Percentiles rank a stretch among this genome's conserved stretches.
phyloP scores from a whole-genome alignment of 2,888 invertebrate species.

The Leptothorax acervorum region DNA sequence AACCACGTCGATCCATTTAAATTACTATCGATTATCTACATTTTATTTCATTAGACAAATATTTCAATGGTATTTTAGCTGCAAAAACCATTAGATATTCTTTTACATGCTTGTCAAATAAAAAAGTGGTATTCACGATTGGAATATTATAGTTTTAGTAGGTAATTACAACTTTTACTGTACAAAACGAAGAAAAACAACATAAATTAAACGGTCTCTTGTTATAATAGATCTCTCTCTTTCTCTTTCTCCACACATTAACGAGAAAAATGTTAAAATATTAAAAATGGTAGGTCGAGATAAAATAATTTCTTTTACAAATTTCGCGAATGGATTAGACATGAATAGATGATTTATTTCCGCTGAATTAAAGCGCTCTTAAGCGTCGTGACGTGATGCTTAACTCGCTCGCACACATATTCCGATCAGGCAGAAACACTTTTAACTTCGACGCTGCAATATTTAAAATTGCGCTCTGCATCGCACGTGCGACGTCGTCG shows the following conservation, averaged over 20 bases:
- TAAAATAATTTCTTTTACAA: neutral
- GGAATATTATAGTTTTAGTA: neutral
- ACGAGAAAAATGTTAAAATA: neutral
- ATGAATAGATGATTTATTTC: neutral
- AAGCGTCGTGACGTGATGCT: neutral
- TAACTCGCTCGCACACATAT: conserved; percentile 1
- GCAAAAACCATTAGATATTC: neutral
- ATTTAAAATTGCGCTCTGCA: conserved; percentile 61
- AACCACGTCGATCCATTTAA: conserved; percentile 4
- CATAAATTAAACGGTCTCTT: neutral
- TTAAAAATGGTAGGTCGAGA: neutral
- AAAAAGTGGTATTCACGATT: neutral
- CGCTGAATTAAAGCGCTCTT: conserved; percentile 3
- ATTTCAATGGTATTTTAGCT: neutral
- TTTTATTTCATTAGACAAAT: conserved; percentile 21
- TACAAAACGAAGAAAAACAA: neutral
- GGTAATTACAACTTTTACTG: neutral
- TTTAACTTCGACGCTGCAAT: conserved; percentile 46
- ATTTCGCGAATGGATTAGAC: neutral
- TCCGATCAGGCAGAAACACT: conserved; percentile 47
- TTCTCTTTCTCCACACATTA: neutral
- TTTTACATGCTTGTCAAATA: neutral
- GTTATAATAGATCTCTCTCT: neutral
- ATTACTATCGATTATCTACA: conserved; percentile 39
- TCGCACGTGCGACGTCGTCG: conserved; percentile 31